Evolutionary conservation across 2,797 vertebrate species (phyloP).

Genomic region (Sebastes iracundus): DNA sequence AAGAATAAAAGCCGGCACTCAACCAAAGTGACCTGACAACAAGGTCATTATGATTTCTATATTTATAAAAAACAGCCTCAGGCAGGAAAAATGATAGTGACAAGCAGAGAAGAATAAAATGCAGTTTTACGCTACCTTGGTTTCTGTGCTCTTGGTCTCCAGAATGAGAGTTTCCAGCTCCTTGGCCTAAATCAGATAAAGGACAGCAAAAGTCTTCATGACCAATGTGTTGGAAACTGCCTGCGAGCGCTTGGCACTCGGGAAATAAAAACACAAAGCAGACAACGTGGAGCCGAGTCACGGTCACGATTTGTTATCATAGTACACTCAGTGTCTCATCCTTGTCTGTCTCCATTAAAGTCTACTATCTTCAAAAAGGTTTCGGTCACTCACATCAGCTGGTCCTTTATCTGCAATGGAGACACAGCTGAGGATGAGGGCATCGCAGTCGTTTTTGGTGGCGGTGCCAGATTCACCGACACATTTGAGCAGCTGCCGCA

Average conservation of each 20-base stretch:
- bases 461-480: slow-evolving; percentile 93
- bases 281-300: not conserved
- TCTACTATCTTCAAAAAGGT: not conserved
- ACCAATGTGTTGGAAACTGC: not conserved
- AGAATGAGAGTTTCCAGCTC: slow-evolving; percentile 93
- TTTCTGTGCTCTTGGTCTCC: slow-evolving; percentile 91
- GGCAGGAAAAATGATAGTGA: not conserved
- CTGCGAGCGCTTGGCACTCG: not conserved
- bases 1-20: not conserved
- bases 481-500: slow-evolving; percentile 93
- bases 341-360: not conserved
- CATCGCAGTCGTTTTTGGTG: slow-evolving; percentile 91
- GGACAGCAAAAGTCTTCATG: not conserved
- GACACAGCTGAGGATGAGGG: slow-evolving; percentile 91
- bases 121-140: slow-evolving; percentile 80
- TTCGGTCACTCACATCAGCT: slow-evolving; percentile 84
- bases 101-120: not conserved
- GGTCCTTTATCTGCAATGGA: slow-evolving; percentile 86
- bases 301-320: not conserved
- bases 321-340: not conserved
- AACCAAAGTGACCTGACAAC: not conserved
- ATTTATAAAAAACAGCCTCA: not conserved
- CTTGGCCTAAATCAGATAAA: slow-evolving; percentile 77
- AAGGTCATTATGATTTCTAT: not conserved
- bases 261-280: not conserved